phyloP scores from a whole-genome alignment of 1,140 invertebrate genomes.

The Papilio dardanus region DNA sequence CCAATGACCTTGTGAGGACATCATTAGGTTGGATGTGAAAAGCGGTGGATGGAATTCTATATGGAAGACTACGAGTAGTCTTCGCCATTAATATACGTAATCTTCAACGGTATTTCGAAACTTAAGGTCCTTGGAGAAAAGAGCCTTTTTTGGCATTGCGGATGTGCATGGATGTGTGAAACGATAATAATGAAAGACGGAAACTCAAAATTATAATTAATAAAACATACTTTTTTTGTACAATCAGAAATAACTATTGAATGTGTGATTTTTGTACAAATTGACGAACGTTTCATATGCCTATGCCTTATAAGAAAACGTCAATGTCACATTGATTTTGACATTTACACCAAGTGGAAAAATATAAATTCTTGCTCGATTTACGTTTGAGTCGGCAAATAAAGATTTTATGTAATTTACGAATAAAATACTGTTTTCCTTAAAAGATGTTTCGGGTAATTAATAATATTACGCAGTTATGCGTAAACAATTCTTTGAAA shows the following conservation, averaged over 20 bases:
- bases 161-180: too few species aligned
- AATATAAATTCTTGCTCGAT: slow-evolving; percentile 8
- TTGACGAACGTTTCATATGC: neutral
- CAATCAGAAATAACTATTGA: neutral
- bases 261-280: neutral
- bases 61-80: too few species aligned
- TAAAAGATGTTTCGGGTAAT: slow-evolving; percentile 69
- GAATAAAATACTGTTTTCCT: neutral
- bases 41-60: neutral
- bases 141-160: too few species aligned
- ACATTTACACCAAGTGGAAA: neutral
- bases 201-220: too few species aligned
- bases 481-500: slow-evolving; percentile 55
- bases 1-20: neutral
- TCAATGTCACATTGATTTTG: slow-evolving; percentile 5
- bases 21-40: neutral
- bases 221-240: too few species aligned
- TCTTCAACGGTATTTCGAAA: too few species aligned
- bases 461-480: slow-evolving; percentile 57
- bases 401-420: slow-evolving; percentile 15
- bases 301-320: neutral
- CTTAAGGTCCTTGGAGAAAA: too few species aligned
- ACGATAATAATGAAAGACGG: too few species aligned
- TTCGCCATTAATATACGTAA: too few species aligned
- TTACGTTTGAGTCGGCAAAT: slow-evolving; percentile 2